Percentiles rank a stretch among this genome's conserved stretches.
These are phyloP conservation scores for Enoplosus armatus DNA, from an alignment of 2,797 vertebrate species.

Conservation along the genomic window DNA sequence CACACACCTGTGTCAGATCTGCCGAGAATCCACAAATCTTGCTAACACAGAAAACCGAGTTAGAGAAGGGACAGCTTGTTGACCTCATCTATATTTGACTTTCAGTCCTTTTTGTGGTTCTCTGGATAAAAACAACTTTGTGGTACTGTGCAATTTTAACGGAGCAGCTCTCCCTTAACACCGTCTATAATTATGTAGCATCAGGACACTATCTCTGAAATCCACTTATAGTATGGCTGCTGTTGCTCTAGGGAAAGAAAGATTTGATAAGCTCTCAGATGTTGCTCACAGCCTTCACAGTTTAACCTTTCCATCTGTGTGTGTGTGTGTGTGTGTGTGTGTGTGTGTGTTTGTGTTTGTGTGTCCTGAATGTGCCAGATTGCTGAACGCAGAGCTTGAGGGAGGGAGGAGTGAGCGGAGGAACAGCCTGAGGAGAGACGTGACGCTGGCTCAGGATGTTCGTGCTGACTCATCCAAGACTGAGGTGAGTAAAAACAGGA, in stretches of 20 bases:
- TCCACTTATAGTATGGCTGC: neutral
- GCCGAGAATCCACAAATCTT: neutral
- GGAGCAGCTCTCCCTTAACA: constrained; percentile 21
- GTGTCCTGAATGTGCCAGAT: constrained; percentile 65
- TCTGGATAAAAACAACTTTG: constrained; percentile 1
- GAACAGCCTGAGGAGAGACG: constrained; percentile 79
- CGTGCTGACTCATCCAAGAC: constrained; percentile 63
- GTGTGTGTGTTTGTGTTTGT: constrained; percentile 27
- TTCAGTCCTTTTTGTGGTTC: constrained; percentile 17
- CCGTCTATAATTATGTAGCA: constrained; percentile 6
- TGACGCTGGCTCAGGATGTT: constrained; percentile 59
- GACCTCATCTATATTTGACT: constrained; percentile 36
- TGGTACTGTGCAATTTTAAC: constrained; percentile 30
- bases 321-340: constrained; percentile 24
- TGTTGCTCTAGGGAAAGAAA: neutral
- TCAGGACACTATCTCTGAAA: constrained; percentile 25
- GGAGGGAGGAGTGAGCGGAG: constrained; percentile 68
- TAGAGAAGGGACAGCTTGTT: constrained; percentile 12
- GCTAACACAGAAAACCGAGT: constrained; percentile 11
- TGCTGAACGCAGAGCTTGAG: constrained; percentile 69
- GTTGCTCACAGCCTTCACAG: constrained; percentile 12
- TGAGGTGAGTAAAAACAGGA: constrained; percentile 74
- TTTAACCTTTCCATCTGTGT: constrained; percentile 22
- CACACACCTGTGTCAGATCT: constrained; percentile 17
- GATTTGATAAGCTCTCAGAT: constrained; percentile 3